Percentiles rank a stretch among this genome's conserved stretches.
phyloP scores from a whole-genome alignment of 1,140 invertebrate species.

The Dufourea novaeangliae region DNA sequence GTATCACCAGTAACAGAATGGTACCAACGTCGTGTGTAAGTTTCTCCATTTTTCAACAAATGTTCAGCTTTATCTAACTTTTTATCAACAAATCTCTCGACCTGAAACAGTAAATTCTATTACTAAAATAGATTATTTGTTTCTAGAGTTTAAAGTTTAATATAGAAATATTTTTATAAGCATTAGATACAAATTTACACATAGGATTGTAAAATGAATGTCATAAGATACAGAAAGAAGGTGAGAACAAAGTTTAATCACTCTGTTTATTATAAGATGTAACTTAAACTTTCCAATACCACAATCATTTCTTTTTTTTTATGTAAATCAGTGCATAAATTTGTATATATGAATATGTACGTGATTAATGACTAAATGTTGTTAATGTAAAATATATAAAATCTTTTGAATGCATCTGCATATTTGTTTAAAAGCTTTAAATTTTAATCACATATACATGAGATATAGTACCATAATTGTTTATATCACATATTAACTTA shows the following conservation, averaged over 20 bases:
- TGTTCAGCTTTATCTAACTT: constrained; percentile 90
- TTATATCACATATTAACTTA: constrained; percentile 12
- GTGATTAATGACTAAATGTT: neutral
- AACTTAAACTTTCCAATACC: neutral
- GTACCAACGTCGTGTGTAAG: constrained; percentile 88
- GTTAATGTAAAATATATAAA: neutral
- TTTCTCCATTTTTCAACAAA: constrained; percentile 85
- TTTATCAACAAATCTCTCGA: constrained; percentile 88
- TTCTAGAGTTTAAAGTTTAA: neutral
- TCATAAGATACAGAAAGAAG: constrained; percentile 3
- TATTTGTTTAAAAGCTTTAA: constrained; percentile 23
- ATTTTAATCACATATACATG: constrained; percentile 14
- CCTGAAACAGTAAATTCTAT: constrained; percentile 81
- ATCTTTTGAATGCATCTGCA: constrained; percentile 13
- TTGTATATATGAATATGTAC: neutral
- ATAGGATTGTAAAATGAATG: neutral
- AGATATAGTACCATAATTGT: constrained; percentile 4
- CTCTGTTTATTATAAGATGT: constrained; percentile 24
- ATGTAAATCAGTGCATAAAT: neutral
- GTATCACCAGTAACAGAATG: constrained; percentile 84
- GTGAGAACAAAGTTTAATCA: constrained; percentile 14
- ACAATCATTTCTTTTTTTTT: neutral
- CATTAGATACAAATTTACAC: neutral
- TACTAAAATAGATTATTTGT: constrained; percentile 24
- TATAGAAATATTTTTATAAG: neutral